Conservation (phyloP, 92 coral and sea anemone species). For the Desmophyllum pertusum region DNA sequence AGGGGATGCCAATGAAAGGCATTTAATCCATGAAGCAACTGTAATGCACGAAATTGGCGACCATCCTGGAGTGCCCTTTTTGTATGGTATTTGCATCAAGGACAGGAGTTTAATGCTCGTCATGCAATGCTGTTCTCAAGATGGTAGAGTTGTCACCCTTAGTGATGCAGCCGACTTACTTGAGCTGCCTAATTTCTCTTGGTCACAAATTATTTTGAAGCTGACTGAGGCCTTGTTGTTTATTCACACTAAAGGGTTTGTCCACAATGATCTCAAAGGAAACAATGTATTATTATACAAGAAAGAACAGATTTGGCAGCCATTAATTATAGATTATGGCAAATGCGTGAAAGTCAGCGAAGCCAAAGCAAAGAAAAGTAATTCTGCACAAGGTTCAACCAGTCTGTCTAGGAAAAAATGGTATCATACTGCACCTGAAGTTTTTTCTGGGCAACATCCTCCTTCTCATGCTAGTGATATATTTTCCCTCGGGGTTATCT, state of each 20-base stretch:
- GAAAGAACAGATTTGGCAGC: not conserved
- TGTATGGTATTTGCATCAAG: conserved; percentile 13
- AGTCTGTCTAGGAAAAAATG: not conserved
- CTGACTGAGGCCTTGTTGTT: conserved; percentile 1
- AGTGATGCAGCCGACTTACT: not conserved
- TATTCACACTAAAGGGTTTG: conserved; percentile 7
- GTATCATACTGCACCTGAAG: conserved; percentile 9
- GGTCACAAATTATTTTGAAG: not conserved
- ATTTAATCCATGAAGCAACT: not conserved
- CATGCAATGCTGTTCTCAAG: not conserved
- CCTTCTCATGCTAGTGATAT: conserved; percentile 2
- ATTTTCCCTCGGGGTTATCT: not conserved
- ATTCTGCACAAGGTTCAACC: not conserved
- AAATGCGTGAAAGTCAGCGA: not conserved
- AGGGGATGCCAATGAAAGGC: conserved; percentile 8
- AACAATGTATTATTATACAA: conserved; percentile 3
- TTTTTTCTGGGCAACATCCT: not conserved
- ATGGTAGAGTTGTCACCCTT: conserved; percentile 1
- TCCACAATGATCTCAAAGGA: conserved; percentile 12
- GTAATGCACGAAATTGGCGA: conserved; percentile 7
- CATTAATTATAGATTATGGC: conserved; percentile 10
- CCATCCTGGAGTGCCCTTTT: conserved; percentile 9
- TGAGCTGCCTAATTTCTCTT: not conserved
- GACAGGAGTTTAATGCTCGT: not conserved
- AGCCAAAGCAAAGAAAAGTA: not conserved